These are phyloP conservation scores for Drosophila kikkawai DNA, from an alignment of 1,140 invertebrate genomes.

Conservation along the genomic window DNA sequence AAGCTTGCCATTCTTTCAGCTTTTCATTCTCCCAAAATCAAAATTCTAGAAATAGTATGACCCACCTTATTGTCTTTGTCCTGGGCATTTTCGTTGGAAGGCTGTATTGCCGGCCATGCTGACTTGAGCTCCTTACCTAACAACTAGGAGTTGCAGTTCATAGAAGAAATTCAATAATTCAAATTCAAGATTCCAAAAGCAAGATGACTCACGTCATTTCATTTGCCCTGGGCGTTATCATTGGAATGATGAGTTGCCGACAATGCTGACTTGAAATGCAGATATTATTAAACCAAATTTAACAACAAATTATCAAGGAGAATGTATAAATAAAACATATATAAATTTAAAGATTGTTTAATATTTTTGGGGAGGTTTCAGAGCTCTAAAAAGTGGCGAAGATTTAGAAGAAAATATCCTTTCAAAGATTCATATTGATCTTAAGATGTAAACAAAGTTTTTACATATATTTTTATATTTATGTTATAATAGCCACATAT, in stretches of 20 bases:
- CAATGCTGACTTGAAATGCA: conserved; percentile 6
- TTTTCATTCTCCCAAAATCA: background rate
- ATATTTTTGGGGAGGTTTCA: background rate
- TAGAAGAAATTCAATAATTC: background rate
- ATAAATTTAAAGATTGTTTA: background rate
- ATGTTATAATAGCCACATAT: too few species aligned
- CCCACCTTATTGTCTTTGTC: conserved; percentile 54
- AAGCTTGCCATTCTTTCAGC: background rate
- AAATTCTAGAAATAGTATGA: conserved; percentile 22
- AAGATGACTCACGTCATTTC: conserved; percentile 61
- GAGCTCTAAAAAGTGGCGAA: background rate
- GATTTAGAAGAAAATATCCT: background rate
- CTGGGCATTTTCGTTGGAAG: conserved; percentile 47
- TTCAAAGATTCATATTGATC: too few species aligned
- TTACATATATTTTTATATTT: too few species aligned
- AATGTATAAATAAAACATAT: background rate
- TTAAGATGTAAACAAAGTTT: too few species aligned
- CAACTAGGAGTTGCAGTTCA: background rate
- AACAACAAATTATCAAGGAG: background rate
- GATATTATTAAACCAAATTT: background rate
- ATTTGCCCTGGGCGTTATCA: conserved; percentile 48
- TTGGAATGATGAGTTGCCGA: conserved; percentile 51
- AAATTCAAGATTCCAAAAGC: background rate
- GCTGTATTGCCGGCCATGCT: conserved; percentile 45
- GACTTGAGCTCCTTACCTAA: background rate